Percentiles rank a stretch among this genome's conserved stretches.
These are phyloP conservation scores for Synanthedon formicaeformis DNA, from an alignment of 2,888 invertebrate genomes.

Conservation along the genomic window DNA sequence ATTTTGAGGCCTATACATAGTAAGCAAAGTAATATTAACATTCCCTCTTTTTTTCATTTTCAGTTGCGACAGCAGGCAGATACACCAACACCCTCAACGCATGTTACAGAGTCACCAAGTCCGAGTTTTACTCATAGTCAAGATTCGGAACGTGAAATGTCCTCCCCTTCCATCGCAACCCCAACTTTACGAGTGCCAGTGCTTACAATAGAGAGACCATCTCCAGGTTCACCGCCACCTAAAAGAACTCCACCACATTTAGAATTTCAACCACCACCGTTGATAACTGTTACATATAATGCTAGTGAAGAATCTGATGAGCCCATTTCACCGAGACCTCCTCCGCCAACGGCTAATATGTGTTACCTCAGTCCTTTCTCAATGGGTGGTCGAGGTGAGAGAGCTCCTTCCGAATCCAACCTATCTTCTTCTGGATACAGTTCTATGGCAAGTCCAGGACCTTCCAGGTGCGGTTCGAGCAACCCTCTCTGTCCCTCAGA, in stretches of 20 bases:
- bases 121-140: conserved; percentile 59
- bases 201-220: conserved; percentile 76
- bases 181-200: conserved; percentile 73
- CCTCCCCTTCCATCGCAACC: conserved; percentile 54
- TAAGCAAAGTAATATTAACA: too few species aligned
- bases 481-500: conserved; percentile 83
- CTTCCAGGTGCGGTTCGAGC: conserved; percentile 84
- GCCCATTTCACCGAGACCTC: conserved; percentile 73
- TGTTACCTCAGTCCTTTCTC: conserved; percentile 84
- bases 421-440: conserved; percentile 87
- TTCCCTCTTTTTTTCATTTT: conserved; percentile 14
- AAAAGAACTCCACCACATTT: conserved; percentile 74
- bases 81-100: conserved; percentile 58
- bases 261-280: conserved; percentile 76
- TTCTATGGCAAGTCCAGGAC: conserved; percentile 87
- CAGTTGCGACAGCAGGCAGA: conserved; percentile 67
- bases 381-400: conserved; percentile 77
- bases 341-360: conserved; percentile 71
- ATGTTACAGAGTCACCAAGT: conserved; percentile 58
- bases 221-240: conserved; percentile 74
- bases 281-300: conserved; percentile 81
- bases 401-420: conserved; percentile 86
- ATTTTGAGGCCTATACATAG: too few species aligned
- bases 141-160: conserved; percentile 55
- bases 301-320: conserved; percentile 85